Evolutionary conservation across 2,797 vertebrate species (phyloP), one percentile per base, ranked within the genome.

Genomic region (Arrhamphus sclerolepis): DNA sequence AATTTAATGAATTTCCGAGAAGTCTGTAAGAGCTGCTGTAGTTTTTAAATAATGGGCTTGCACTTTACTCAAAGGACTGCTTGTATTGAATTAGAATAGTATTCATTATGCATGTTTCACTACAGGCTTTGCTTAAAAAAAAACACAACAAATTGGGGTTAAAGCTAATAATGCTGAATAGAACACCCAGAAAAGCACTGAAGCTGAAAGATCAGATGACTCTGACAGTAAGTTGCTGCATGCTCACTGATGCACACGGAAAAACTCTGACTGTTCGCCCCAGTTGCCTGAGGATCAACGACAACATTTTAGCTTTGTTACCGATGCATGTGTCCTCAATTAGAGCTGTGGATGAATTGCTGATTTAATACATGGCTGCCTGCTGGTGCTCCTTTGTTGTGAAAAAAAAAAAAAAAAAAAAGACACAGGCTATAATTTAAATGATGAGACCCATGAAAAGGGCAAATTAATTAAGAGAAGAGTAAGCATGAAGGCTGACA

Each of bases 131-230:
- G 50, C 40, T 31, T 18, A 53, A 50, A 80, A 50, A 80, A 57
- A 56, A 38, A 39, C 49, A n/a, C 31, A 11, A 48, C 26, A 48
- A 72, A 85, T 64, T 56, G 48, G 57, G 69, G 70, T 80, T 75
- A 71, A 81, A 63, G 40, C n/a, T 63, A 82, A 87, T 63, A 82
- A 87, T 56, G 53, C 46, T 64, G 31, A 74, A 72, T 42, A 40
- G 46, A 67, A 59, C 48, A 58, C 62, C 57, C 24, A 63, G 72
- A 85, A 66, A 83, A n/a, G 62, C 66, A 70, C 6, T 16, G 43
- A 67, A 78, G 82, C 78, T 66, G 67, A 83, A 81, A 60, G 50
- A 72, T 75, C 56, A 38, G 61, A 68, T 58, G 62, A 76, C 65
- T 72, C 29, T 7, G 65, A 54, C 11, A 11, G 44, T 48, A 52